Conservation (phyloP, 2,113 vertebrate genomes). For the Triplophysa siluroides region DNA sequence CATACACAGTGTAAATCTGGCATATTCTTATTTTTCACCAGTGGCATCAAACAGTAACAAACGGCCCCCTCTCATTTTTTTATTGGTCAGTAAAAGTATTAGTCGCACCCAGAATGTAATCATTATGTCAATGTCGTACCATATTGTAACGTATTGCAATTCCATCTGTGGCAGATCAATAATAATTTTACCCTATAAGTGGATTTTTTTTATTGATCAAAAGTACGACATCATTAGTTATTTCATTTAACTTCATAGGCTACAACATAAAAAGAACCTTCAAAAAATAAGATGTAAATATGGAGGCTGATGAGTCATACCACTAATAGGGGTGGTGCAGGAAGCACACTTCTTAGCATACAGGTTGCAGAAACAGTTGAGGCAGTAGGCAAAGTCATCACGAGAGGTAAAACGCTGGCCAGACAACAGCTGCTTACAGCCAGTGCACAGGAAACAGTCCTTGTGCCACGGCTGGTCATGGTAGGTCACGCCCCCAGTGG, state of each 20-base stretch:
- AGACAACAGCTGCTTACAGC: constrained; percentile 81
- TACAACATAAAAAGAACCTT: background rate
- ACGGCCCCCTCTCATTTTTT: no score
- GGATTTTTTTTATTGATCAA: no score
- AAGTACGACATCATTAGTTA: no score
- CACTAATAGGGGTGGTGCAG: constrained; percentile 84
- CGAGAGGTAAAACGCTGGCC: constrained; percentile 85
- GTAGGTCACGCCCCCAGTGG: constrained; percentile 82
- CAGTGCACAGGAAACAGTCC: constrained; percentile 84
- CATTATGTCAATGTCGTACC: no score
- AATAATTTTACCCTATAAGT: no score
- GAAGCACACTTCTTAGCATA: constrained; percentile 85
- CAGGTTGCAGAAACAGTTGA: constrained; percentile 84
- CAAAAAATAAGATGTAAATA: background rate
- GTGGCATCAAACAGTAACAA: no score
- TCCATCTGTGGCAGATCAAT: no score
- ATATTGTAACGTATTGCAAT: no score
- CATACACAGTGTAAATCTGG: no score
- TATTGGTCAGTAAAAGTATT: no score
- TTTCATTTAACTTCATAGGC: background rate
- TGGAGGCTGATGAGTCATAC: constrained; percentile 59
- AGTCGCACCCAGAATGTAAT: no score
- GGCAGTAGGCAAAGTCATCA: constrained; percentile 82
- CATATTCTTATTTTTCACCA: no score
- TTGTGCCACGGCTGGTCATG: constrained; percentile 85